These are phyloP conservation scores for Tenebrio molitor DNA, from an alignment of 1,140 invertebrate species.

Conservation along the genomic window DNA sequence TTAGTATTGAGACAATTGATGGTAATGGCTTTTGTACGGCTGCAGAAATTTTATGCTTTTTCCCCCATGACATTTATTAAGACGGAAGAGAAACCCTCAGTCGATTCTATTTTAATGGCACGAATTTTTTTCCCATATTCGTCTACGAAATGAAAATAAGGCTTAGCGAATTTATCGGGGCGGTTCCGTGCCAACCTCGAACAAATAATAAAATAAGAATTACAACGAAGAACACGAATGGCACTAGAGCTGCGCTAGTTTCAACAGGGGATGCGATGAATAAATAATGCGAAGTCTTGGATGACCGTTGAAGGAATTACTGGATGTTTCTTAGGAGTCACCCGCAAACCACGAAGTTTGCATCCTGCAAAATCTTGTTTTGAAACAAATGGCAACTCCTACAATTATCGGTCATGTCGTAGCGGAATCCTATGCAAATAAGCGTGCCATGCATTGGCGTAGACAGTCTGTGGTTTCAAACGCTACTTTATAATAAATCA, in stretches of 20 bases:
- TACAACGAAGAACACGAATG: background rate
- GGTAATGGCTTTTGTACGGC: constrained; percentile 36
- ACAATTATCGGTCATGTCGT: too few species aligned
- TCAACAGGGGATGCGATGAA: background rate
- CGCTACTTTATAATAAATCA: too few species aligned
- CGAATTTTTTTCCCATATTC: constrained; percentile 3
- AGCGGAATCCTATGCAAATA: too few species aligned
- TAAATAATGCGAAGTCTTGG: background rate
- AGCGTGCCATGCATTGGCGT: too few species aligned
- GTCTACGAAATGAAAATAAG: background rate
- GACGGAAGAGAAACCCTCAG: constrained; percentile 1
- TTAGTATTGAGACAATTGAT: constrained; percentile 38
- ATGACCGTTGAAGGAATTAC: background rate
- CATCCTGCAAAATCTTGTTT: too few species aligned
- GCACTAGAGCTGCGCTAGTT: background rate
- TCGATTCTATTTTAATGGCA: constrained; percentile 22
- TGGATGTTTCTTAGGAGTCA: background rate
- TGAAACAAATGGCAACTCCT: too few species aligned
- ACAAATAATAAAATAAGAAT: constrained; percentile 3
- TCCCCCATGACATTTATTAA: constrained; percentile 33
- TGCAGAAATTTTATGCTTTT: constrained; percentile 34
- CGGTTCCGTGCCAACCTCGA: background rate
- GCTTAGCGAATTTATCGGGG: background rate
- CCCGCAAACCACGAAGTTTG: too few species aligned
- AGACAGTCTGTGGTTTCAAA: too few species aligned